A percentile compares a stretch with the other conserved stretches of the same genome.
Conservation (phyloP, 2,888 invertebrate genomes). For the Timema cristinae region DNA sequence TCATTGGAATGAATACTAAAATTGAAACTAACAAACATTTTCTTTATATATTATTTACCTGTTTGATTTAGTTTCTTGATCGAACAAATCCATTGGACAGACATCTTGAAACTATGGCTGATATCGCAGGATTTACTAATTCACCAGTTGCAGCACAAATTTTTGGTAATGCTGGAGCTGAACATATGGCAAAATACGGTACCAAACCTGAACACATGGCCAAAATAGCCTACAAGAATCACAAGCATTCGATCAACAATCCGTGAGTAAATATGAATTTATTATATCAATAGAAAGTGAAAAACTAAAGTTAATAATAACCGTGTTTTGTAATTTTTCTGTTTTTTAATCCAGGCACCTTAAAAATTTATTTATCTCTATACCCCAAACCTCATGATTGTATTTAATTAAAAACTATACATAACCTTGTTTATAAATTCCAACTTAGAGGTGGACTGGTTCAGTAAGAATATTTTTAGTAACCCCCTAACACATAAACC, state of each 20-base stretch:
- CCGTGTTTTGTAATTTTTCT: no score
- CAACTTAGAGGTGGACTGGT: no score
- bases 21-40: no score
- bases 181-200: conserved; percentile 95
- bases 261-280: conserved; percentile 56
- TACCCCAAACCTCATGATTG: no score
- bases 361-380: no score
- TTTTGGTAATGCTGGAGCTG: conserved; percentile 93
- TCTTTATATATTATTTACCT: conserved; percentile 13
- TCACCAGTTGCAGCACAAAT: conserved; percentile 91
- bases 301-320: no score
- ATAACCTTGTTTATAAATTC: no score
- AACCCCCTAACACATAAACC: no score
- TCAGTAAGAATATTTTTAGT: no score
- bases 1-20: no score
- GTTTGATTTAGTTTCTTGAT: conserved; percentile 59
- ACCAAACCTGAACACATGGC: conserved; percentile 91
- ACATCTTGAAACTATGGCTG: conserved; percentile 80
- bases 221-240: conserved; percentile 97
- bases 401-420: no score
- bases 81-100: conserved; percentile 86
- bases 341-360: no score
- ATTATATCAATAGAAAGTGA: not conserved
- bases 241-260: conserved; percentile 93
- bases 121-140: conserved; percentile 72